Conservation (phyloP, 2,797 vertebrate genomes). For the Sebastes trivittatus region DNA sequence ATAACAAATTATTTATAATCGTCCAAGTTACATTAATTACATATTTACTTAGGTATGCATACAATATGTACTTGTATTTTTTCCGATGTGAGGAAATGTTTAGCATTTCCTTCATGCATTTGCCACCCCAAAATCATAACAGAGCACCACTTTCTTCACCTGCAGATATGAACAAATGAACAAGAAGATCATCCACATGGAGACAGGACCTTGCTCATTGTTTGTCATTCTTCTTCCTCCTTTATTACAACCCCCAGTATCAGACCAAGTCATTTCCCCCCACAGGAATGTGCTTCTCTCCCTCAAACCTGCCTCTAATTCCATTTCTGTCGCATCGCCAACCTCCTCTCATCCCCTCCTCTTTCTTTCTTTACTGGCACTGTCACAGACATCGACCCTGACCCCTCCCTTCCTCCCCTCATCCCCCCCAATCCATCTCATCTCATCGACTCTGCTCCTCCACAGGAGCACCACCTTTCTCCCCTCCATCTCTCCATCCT, state of each 20-base stretch:
- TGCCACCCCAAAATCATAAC: not conserved
- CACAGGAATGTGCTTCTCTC: slow-evolving; percentile 40
- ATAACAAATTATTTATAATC: not conserved
- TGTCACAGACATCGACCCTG: slow-evolving; percentile 53
- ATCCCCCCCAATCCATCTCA: slow-evolving; percentile 31
- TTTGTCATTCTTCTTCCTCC: slow-evolving; percentile 7
- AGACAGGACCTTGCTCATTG: not conserved
- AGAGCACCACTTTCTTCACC: not conserved
- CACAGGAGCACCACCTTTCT: slow-evolving; percentile 47
- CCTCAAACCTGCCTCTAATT: slow-evolving; percentile 48
- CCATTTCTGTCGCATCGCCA: slow-evolving; percentile 55
- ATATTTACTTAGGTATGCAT: not conserved
- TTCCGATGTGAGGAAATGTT: not conserved
- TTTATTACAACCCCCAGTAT: slow-evolving; percentile 21
- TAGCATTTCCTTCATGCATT: not conserved
- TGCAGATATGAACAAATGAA: not conserved
- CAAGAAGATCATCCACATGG: not conserved
- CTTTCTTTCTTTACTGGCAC: slow-evolving; percentile 33
- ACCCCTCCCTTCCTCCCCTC: not conserved
- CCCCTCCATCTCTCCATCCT: slow-evolving; percentile 5
- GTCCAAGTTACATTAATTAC: not conserved
- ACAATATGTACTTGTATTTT: not conserved
- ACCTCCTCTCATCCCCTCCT: slow-evolving; percentile 32
- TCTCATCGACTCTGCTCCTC: slow-evolving; percentile 51
- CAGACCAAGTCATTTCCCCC: not conserved